Base-by-base conservation (phyloP, 2,797 vertebrate species). In the Channallabes apus region DNA sequence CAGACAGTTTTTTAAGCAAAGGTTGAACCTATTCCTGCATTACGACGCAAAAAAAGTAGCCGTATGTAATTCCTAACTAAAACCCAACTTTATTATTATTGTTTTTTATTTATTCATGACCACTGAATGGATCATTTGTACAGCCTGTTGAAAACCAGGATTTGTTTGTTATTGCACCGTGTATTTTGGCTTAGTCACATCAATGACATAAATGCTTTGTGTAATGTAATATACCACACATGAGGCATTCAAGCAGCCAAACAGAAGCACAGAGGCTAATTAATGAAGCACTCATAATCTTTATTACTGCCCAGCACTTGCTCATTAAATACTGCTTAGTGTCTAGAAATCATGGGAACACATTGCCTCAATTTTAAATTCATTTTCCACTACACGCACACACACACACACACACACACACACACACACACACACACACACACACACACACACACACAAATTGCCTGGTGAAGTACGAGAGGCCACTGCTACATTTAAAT, bases 261-360 rank as follows among this genome's bases (percentile, higher is more conserved):
- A 59, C 22, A 80, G 67, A 24, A 65, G 46, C 12, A 22, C 24
- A 22, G 9, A n/a, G 27, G 27, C 46, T 72, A 61, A 85, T 56
- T 80, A 85, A 85, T 75, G 54, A 65, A 85, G 84, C 24, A 65
- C 68, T 81, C 58, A 65, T 27, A 51, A 69, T 20, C 68, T 75
- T 80, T 85, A 85, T 65, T 73, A 41, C 59, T 59, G 41, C 84
- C 51, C 32, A 29, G 29, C 41, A 64, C 68, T 54, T 81, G 59
- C 59, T 85, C 78, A 85, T 85, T 81, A 81, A 85, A 73, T 41
- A 65, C 17, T 54, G 59, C 41, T 85, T 81, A 59, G 20, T 73
- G 69, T 35, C 67, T 61, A 73, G 68, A 85, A 58, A 73, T 32
- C 29, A 41, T 35, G 14, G 4, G 29, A 24, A 22, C 35, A 54